phyloP scores from a whole-genome alignment of 2,113 vertebrate genomes.

The Alaudala cheleensis region DNA sequence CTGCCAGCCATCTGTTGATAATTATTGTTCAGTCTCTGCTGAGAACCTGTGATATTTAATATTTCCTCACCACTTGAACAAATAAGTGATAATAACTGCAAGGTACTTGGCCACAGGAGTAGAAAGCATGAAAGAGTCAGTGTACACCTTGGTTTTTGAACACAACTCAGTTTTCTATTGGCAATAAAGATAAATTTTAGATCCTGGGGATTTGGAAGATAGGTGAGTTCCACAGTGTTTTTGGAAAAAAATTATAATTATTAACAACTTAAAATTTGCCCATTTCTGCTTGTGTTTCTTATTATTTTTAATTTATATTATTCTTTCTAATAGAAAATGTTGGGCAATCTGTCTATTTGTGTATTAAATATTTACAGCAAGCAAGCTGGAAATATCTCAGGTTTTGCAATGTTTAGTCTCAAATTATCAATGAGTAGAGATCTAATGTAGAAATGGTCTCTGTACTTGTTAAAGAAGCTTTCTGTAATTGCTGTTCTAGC shows the following conservation, averaged over 20 bases:
- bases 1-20: slow-evolving; percentile 92
- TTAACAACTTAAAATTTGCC: background rate
- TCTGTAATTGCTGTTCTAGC: background rate
- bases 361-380: background rate
- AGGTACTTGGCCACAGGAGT: slow-evolving; percentile 92
- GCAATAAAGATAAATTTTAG: slow-evolving; percentile 28
- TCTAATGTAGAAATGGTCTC: background rate
- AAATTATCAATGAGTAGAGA: background rate
- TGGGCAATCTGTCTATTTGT: background rate
- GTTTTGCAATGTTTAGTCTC: background rate
- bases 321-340: background rate
- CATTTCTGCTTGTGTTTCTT: background rate
- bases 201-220: slow-evolving; percentile 37
- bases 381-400: background rate
- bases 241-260: background rate
- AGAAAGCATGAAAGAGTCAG: slow-evolving; percentile 84
- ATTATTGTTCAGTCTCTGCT: slow-evolving; percentile 90
- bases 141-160: slow-evolving; percentile 74
- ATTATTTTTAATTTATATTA: background rate
- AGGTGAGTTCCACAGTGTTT: slow-evolving; percentile 9
- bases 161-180: slow-evolving; percentile 60
- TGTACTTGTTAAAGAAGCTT: background rate
- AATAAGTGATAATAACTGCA: slow-evolving; percentile 92
- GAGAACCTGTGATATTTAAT: slow-evolving; percentile 97
- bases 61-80: slow-evolving; percentile 99